These are phyloP conservation scores for Scaeva pyrastri DNA, from an alignment of 2,888 invertebrate genomes.

Conservation along the genomic window DNA sequence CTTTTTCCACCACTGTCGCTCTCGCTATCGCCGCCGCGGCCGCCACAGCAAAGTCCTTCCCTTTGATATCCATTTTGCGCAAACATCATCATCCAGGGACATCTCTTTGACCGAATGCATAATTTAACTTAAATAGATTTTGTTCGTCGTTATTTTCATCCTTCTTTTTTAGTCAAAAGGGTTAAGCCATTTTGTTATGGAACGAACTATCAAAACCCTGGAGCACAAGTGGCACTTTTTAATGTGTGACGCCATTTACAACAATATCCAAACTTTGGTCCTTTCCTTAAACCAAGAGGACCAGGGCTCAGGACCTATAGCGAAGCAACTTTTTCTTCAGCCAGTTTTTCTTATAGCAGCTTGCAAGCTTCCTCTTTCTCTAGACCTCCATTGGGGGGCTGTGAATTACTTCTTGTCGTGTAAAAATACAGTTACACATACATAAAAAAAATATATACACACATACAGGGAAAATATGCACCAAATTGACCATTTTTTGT, in stretches of 20 bases:
- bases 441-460: background rate
- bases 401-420: constrained; percentile 28
- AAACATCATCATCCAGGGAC: constrained; percentile 39
- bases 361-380: background rate
- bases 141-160: constrained; percentile 2
- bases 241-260: constrained; percentile 75
- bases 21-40: no score
- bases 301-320: no score
- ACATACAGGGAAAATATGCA: constrained; percentile 31
- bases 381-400: constrained; percentile 9
- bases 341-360: background rate
- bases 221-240: constrained; percentile 67
- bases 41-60: background rate
- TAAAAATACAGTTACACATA: constrained; percentile 39
- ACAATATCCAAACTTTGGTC: constrained; percentile 71
- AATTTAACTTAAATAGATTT: constrained; percentile 71
- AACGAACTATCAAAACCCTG: constrained; percentile 6
- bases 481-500: constrained; percentile 54
- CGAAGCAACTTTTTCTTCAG: background rate
- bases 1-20: constrained; percentile 19
- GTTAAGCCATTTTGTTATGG: constrained; percentile 49
- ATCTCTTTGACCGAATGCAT: constrained; percentile 66
- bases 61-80: background rate
- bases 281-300: constrained; percentile 6
- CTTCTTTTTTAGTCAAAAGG: constrained; percentile 31